Conservation (phyloP, 2,113 vertebrate genomes). For the Cyanistes caeruleus region DNA sequence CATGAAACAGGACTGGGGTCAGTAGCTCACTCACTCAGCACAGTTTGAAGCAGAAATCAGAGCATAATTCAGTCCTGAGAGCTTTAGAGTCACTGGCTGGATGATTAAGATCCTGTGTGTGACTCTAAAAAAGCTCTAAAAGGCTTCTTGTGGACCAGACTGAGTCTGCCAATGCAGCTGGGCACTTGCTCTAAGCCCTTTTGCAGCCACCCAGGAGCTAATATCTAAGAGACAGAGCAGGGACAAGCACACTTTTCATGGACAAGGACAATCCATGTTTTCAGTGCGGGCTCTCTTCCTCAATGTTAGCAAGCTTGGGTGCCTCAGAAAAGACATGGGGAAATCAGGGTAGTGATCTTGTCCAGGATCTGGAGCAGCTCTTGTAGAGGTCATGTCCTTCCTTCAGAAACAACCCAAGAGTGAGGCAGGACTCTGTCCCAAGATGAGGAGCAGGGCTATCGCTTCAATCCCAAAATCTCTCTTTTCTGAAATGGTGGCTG, state of each 20-base stretch:
- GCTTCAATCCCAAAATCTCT: neutral
- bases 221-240: neutral
- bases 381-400: neutral
- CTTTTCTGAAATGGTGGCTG: neutral
- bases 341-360: neutral
- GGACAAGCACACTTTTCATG: neutral
- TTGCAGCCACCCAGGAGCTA: neutral
- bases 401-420: neutral
- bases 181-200: neutral
- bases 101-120: fast-evolving
- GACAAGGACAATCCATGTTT: neutral
- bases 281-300: neutral
- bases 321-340: neutral
- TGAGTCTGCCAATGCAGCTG: neutral
- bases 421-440: neutral
- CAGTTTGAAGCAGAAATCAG: neutral
- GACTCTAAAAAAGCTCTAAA: neutral
- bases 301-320: neutral
- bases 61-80: neutral
- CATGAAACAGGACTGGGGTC: neutral
- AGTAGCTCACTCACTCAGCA: neutral
- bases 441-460: neutral
- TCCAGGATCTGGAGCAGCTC: neutral
- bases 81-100: neutral
- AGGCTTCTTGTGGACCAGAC: neutral